Conservation (phyloP, 2,888 invertebrate genomes). For the Antheraea yamamai region DNA sequence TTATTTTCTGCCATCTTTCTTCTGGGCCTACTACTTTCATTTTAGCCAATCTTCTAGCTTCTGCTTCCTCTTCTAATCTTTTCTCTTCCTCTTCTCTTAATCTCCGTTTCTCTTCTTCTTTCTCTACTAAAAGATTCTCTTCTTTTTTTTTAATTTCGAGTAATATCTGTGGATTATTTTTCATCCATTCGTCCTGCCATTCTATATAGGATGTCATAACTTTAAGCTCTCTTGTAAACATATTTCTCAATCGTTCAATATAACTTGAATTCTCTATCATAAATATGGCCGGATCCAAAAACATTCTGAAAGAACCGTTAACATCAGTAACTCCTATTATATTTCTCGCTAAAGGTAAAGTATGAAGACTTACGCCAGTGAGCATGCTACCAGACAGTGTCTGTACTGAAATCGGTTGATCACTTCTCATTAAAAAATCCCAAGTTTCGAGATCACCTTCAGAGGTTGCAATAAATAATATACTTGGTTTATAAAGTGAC, state of each 20-base stretch:
- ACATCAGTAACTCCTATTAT: conserved; percentile 86
- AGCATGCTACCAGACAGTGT: conserved; percentile 85
- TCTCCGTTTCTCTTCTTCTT: conserved; percentile 67
- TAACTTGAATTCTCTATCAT: conserved; percentile 70
- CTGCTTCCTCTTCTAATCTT: conserved; percentile 74
- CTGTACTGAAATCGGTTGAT: conserved; percentile 85
- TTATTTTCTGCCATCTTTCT: conserved; percentile 84
- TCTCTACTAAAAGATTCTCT: conserved; percentile 65
- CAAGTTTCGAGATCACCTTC: conserved; percentile 92
- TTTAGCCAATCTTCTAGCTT: conserved; percentile 70
- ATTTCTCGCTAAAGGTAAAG: conserved; percentile 79
- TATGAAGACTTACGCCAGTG: conserved; percentile 84
- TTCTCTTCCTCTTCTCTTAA: conserved; percentile 70
- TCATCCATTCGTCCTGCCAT: conserved; percentile 85
- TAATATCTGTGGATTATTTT: conserved; percentile 62
- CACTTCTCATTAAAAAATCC: conserved; percentile 88
- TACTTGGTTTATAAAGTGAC: conserved; percentile 88
- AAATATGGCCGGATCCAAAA: conserved; percentile 81
- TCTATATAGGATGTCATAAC: conserved; percentile 74
- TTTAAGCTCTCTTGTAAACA: conserved; percentile 78
- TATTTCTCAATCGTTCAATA: conserved; percentile 62
- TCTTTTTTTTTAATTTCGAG: conserved; percentile 69
- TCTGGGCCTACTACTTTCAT: conserved; percentile 67
- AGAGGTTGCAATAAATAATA: conserved; percentile 86
- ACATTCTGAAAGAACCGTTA: conserved; percentile 86